Evolutionary conservation across 1,140 invertebrate genomes (phyloP), one percentile per base, ranked within the genome.

Genomic region (Ostrea denselamellosa): DNA sequence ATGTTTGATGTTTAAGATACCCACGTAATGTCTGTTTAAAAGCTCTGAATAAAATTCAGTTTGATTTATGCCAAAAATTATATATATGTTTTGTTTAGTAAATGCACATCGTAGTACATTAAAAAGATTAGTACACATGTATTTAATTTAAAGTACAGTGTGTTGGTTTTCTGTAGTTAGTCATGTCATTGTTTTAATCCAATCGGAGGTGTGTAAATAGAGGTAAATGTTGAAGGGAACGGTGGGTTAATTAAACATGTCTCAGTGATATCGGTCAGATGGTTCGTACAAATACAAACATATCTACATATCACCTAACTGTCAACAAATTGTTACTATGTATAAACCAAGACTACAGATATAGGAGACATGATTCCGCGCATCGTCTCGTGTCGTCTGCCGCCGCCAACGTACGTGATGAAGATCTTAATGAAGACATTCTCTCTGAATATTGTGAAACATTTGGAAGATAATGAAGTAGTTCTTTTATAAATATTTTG

Each of bases 391-490:
- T 77, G 68, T 28, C 68, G 68, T 77, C 68, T 77, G 68, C 68
- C 68, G 68, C 68, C 68, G 14, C 12, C 68, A 28, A 28, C 7
- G 7, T 28, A 77, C 68, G 68, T 77, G 68, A 77, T 77, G 68
- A 12, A 9, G 22, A 34, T 77, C 28, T 77, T 77, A 77, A 77
- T 77, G 68, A 77, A 77, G 68, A 77, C 10, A 25, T 34, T 28
- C 28, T 25, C 25, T 77, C 28, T 25, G 28, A 77, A 77, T 34
- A 77, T 25, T 77, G 68, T 77, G 68, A 28, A 77, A 77, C 28
- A 77, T 77, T 25, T 77, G 2, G n/a, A 77, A 28, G 68, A 28
- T 77, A 77, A 77, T 77, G 25, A 77, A 77, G 68, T 77, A 34
- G 9, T 77, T 77, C 68, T 77, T 62, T 77, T 8, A 34, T 28